phyloP scores from a whole-genome alignment of 2,888 invertebrate species.

The Drosophila paramelanica region DNA sequence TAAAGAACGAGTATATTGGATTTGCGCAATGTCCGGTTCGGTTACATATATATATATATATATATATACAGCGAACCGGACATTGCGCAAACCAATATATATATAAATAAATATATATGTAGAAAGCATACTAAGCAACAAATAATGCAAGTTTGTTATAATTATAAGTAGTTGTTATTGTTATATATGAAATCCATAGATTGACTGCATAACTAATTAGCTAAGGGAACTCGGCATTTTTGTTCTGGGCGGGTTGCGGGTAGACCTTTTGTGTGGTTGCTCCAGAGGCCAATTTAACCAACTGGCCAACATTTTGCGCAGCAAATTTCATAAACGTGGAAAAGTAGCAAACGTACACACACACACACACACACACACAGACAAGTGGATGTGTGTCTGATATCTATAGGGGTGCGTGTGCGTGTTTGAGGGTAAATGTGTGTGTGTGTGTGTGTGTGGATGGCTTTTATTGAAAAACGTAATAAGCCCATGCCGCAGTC shows the following conservation, averaged over 20 bases:
- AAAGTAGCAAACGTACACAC: conserved; percentile 30
- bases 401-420: conserved; percentile 22
- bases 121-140: not conserved
- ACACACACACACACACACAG: not conserved
- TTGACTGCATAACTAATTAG: conserved; percentile 41
- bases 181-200: conserved; percentile 17
- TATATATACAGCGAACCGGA: too few species aligned
- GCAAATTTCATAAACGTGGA: conserved; percentile 56
- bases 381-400: conserved; percentile 11
- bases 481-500: conserved; percentile 64
- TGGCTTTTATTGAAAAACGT: conserved; percentile 67
- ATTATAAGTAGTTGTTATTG: conserved; percentile 26
- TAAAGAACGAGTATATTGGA: too few species aligned
- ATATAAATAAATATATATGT: not conserved
- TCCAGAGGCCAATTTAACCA: conserved; percentile 55
- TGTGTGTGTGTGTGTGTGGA: conserved; percentile 17
- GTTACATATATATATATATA: too few species aligned
- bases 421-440: conserved; percentile 2
- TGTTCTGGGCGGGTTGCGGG: not conserved
- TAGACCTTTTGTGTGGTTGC: conserved; percentile 15
- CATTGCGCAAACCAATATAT: too few species aligned
- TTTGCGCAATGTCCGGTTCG: too few species aligned
- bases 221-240: conserved; percentile 11
- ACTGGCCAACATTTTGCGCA: conserved; percentile 62
- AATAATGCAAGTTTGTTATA: conserved; percentile 9